Conservation (phyloP, 2,888 invertebrate genomes). For the Thereva nobilitata region DNA sequence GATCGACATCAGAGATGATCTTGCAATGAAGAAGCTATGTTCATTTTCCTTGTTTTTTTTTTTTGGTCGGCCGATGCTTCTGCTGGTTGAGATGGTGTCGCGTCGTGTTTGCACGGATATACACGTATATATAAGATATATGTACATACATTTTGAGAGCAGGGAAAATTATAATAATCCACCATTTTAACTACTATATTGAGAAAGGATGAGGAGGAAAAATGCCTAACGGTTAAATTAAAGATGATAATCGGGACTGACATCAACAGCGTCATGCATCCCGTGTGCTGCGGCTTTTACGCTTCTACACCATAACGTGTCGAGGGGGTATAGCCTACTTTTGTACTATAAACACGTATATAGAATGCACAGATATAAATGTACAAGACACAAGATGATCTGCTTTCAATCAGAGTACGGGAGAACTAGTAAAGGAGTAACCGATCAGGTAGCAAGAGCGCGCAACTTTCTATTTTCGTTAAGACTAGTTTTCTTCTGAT, state of each 20-base stretch:
- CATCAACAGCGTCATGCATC: constrained; percentile 31
- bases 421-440: constrained; percentile 12
- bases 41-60: too few species aligned
- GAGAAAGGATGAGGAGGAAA: constrained; percentile 17
- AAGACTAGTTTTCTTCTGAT: constrained; percentile 4
- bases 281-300: neutral
- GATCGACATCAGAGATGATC: constrained; percentile 30
- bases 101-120: too few species aligned
- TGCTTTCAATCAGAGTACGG: constrained; percentile 7
- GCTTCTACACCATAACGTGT: too few species aligned
- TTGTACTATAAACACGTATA: neutral
- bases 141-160: constrained; percentile 28
- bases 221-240: constrained; percentile 39
- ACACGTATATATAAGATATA: constrained; percentile 3
- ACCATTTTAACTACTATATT: constrained; percentile 16
- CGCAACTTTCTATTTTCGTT: constrained; percentile 24
- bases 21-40: constrained; percentile 29
- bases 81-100: too few species aligned
- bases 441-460: neutral
- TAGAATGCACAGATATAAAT: neutral
- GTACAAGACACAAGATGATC: constrained; percentile 3
- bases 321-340: neutral
- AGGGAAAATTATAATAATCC: constrained; percentile 40
- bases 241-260: constrained; percentile 40
- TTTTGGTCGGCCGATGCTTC: too few species aligned